phyloP scores from a whole-genome alignment of 1,140 invertebrate species.

The Dreissena rostriformis region DNA sequence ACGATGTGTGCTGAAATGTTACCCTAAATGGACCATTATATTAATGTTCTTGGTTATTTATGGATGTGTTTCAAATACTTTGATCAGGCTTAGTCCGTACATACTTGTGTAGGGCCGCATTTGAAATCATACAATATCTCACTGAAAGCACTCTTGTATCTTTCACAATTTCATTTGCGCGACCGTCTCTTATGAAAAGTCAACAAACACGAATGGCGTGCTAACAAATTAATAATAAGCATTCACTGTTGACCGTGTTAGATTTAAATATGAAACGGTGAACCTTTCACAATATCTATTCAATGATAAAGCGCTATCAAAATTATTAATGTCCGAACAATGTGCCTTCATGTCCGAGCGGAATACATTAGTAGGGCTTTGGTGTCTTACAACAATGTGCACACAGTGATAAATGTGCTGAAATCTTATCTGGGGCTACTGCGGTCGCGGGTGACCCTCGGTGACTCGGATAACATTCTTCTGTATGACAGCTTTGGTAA shows the following conservation, averaged over 20 bases:
- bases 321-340: slow-evolving; percentile 7
- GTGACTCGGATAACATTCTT: not conserved
- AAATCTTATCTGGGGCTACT: not conserved
- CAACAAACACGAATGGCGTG: not conserved
- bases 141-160: not conserved
- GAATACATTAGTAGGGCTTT: not conserved
- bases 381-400: not conserved
- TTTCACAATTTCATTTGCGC: not conserved
- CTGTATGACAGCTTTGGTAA: not conserved
- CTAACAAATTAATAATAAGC: too few relatives aligned
- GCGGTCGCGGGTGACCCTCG: not conserved
- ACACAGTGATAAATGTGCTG: not conserved
- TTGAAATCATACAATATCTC: not conserved
- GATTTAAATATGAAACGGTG: not conserved
- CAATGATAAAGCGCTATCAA: not conserved
- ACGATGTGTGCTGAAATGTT: too few relatives aligned
- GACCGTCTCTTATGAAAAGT: not conserved
- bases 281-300: not conserved
- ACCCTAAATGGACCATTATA: too few relatives aligned
- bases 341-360: not conserved
- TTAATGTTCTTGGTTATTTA: too few relatives aligned
- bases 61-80: too few relatives aligned
- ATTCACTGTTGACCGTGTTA: too few relatives aligned
- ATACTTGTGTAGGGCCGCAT: too few relatives aligned
- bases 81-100: too few relatives aligned